Evolutionary conservation across 2,113 vertebrate genomes (phyloP).

Genomic region (Numenius arquata): DNA sequence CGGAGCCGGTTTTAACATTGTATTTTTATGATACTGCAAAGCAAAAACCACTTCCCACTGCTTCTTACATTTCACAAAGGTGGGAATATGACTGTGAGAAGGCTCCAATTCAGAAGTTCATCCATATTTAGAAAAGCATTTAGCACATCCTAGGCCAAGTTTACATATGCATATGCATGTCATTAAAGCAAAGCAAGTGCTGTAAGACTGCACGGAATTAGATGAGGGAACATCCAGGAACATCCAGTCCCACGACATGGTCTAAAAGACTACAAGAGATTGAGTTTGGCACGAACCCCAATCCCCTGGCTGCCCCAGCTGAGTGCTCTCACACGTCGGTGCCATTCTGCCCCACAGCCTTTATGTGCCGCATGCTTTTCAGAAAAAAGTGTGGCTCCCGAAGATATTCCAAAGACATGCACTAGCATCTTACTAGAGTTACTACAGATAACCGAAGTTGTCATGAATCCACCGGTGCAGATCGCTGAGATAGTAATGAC

Average conservation of each 20-base stretch:
- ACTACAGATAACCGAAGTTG: background rate
- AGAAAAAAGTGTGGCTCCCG: background rate
- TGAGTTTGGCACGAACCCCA: background rate
- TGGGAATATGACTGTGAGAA: constrained; percentile 22
- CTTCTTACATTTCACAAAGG: constrained; percentile 53
- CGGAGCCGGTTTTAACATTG: background rate
- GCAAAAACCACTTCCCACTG: constrained; percentile 44
- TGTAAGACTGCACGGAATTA: background rate
- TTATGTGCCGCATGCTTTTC: background rate
- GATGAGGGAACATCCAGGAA: background rate
- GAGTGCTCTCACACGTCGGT: background rate
- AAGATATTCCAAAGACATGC: background rate
- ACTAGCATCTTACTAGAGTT: background rate
- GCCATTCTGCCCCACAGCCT: background rate
- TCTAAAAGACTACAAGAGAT: background rate
- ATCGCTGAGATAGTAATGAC: background rate
- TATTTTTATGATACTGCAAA: constrained; percentile 21
- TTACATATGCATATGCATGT: constrained; percentile 46
- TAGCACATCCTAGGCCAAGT: constrained; percentile 42
- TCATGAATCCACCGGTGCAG: background rate
- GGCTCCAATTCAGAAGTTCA: constrained; percentile 35
- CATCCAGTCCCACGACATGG: background rate
- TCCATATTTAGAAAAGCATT: constrained; percentile 55
- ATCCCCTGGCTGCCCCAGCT: background rate
- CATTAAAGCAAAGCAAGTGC: background rate